Evolutionary conservation across 2,113 vertebrate species (phyloP), one percentile per base, ranked within the genome.

Genomic region (Reinhardtius hippoglossoides): DNA sequence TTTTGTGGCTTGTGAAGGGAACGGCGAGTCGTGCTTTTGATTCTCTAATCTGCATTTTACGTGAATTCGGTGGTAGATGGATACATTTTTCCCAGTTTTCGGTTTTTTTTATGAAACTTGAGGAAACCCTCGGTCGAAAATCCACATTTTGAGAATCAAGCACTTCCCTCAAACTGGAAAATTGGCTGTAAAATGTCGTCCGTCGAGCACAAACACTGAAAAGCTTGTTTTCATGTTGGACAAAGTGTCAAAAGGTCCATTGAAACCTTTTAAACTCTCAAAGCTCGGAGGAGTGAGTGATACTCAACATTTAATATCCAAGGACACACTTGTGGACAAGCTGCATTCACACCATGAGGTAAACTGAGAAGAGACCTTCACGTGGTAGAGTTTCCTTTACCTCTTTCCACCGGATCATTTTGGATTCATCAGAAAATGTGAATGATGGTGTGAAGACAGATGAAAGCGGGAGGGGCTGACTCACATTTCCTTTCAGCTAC

Each of bases 401-500:
- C 5, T 7, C 21, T 21, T 40, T 62, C 20, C 16, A 71, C 21
- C 0, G 40, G 40, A 42, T 42, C 40, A 12, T 42, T 42, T 56
- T 44, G 5, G 4, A 20, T 40, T 40, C 23, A 12, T 26, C 23
- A 12, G 8, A 27, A 4, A 26, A 56, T 4, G 7, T 44, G 42
- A 12, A 71, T 50, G 20, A 83, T 74, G 82, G 84, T 57, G 77
- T 80, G 81, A 90, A 87, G 48, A 61, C 76, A 74, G 35, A 55
- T 18, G 26, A 64, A 37, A 64, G 74, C 73, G 87, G 68, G 63
- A 58, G 71, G 86, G 80, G 56, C 48, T 42, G 67, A 92, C 91
- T 96, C 93, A 98, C 98, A 92, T 94, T 96, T 96, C 80, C 82
- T 93, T 78, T 92, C 87, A 74, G 91, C 90, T 93, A 93, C 94